Base-by-base conservation (phyloP, 1,140 invertebrate genomes). In the Ectropis grisescens region DNA sequence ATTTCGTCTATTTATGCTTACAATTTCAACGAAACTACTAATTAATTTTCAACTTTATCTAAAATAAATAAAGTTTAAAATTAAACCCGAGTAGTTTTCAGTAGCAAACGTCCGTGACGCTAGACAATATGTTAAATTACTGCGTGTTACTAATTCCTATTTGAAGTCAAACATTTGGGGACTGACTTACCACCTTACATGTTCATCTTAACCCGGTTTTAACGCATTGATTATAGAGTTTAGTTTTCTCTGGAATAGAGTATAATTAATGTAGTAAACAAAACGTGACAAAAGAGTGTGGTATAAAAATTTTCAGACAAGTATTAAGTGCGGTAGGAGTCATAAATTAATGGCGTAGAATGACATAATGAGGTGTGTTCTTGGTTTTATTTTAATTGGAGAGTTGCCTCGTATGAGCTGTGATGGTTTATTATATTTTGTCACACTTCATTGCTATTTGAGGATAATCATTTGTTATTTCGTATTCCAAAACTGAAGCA, bases 71-170 rank as follows among this genome's bases (percentile, higher is more conserved):
- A 23, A 24, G 24, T 33, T 22, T 1, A 8, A 13, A 11, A 25
- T 22, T 1, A 8, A 13, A 11, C 14, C 28, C 19, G 24, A 27
- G 11, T 10, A 30, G 13, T 39, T 39, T 39, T 39, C 23, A 27
- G 33, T 22, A 32, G 32, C 36, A 38, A 33, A 11, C 14, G 24
- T 42, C 35, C 38, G 42, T 46, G 43, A 40, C 39, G 33, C 16
- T 1, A 42, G 15, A 51, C 43, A 46, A 46, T 46, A 46, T 46
- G 42, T 51, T 51, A 46, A 38, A 33, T 42, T 36, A 45, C 47
- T 33, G 33, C 12, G 37, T 23, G 31, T 37, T 33, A 43, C 41
- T 45, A 49, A 49, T 46, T 35, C 43, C 43, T 51, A 42, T 41
- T 29, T 51, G 38, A 51, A 39, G 39, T 42, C 27, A 38, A 37